Conservation (phyloP, 2,797 vertebrate species). For the Huso huso region DNA sequence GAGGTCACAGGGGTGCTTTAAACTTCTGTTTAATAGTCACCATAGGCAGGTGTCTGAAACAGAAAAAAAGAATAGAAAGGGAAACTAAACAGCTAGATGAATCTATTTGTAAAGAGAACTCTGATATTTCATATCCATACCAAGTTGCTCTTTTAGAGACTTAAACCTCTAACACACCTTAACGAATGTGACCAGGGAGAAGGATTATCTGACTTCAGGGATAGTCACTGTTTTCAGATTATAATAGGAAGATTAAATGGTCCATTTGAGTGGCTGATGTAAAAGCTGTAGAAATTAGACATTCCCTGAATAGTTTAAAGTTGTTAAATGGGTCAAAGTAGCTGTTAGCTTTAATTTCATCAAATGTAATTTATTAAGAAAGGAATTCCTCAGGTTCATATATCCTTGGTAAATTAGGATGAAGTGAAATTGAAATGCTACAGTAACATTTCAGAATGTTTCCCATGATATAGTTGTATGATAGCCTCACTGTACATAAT, state of each 20-base stretch:
- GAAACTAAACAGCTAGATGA: too few relatives aligned
- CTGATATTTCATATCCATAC: too few relatives aligned
- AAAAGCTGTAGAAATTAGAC: conserved; percentile 11
- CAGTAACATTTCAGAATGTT: background rate
- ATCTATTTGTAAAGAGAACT: too few relatives aligned
- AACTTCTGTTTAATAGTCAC: too few relatives aligned
- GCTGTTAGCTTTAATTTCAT: conserved; percentile 16
- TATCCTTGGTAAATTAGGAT: conserved; percentile 3
- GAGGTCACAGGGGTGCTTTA: too few relatives aligned
- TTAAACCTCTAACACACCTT: background rate
- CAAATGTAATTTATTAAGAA: conserved; percentile 20
- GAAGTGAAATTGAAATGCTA: background rate
- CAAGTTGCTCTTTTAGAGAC: too few relatives aligned
- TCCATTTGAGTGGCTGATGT: conserved; percentile 11
- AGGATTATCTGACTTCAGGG: conserved; percentile 1
- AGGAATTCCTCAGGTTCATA: conserved; percentile 12
- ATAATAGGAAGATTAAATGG: conserved; percentile 3
- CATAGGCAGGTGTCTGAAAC: too few relatives aligned
- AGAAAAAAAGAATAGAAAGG: too few relatives aligned
- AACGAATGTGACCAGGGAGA: background rate
- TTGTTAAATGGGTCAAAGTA: conserved; percentile 15
- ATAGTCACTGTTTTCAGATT: background rate
- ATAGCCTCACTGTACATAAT: too few relatives aligned
- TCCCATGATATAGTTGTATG: background rate
- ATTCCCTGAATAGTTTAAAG: conserved; percentile 21